Conservation (phyloP, 2,888 invertebrate species). For the Lissocephala sabroskyi region DNA sequence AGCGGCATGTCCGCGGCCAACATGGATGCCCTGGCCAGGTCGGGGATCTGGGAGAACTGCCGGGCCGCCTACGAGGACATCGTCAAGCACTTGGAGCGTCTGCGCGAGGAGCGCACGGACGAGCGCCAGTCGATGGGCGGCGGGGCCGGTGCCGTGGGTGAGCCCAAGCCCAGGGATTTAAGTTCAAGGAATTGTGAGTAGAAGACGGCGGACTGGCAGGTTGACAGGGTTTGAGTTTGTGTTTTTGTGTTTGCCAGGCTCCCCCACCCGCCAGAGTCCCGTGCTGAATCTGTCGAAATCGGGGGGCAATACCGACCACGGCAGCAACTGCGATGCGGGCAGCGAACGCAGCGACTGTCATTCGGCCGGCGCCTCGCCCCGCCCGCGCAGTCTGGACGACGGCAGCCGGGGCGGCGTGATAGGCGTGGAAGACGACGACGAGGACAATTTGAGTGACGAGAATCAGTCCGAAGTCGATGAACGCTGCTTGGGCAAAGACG, state of each 20-base stretch:
- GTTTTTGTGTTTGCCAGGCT: constrained; percentile 71
- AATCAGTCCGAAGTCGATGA: constrained; percentile 89
- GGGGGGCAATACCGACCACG: constrained; percentile 80
- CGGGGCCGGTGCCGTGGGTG: constrained; percentile 80
- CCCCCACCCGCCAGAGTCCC: constrained; percentile 92
- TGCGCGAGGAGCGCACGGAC: constrained; percentile 90
- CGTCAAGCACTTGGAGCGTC: constrained; percentile 95
- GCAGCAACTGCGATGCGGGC: constrained; percentile 77
- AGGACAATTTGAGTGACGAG: constrained; percentile 87
- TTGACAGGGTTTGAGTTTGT: background rate
- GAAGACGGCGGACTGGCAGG: background rate
- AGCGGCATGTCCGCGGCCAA: constrained; percentile 80
- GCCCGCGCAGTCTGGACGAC: constrained; percentile 59
- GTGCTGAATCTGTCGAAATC: constrained; percentile 93
- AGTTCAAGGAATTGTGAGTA: constrained; percentile 89
- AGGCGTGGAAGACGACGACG: constrained; percentile 74
- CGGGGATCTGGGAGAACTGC: constrained; percentile 96
- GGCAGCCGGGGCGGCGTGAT: constrained; percentile 59
- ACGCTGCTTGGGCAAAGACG: constrained; percentile 73
- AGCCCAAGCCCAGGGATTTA: constrained; percentile 87
- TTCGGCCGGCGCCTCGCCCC: constrained; percentile 77
- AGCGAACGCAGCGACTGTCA: constrained; percentile 77
- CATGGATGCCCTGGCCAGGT: constrained; percentile 92
- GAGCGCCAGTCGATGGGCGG: constrained; percentile 83
- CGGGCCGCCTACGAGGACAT: constrained; percentile 95